Evolutionary conservation across 2,113 vertebrate species (phyloP).

Genomic region (Psammodynastes pulverulentus): DNA sequence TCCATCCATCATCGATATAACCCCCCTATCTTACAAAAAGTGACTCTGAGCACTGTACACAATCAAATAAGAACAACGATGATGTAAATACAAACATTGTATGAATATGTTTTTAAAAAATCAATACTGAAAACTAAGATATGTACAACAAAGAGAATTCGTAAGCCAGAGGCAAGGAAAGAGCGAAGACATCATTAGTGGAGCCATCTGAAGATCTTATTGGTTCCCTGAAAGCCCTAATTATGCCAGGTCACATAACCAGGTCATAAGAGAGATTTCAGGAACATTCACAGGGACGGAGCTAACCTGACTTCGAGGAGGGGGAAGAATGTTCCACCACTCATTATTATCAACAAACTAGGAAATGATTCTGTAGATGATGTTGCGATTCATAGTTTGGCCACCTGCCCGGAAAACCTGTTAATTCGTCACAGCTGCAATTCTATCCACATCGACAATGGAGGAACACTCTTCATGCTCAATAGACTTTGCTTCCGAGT

Average conservation of each 20-base stretch:
- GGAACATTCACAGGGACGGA: background rate
- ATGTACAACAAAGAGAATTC: background rate
- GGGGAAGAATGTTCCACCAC: background rate
- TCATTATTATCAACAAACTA: background rate
- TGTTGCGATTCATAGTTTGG: background rate
- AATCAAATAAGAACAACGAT: background rate
- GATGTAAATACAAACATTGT: background rate
- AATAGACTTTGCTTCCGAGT: background rate
- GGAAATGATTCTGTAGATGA: background rate
- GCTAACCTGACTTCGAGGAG: background rate
- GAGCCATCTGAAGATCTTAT: background rate
- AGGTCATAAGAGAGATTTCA: background rate
- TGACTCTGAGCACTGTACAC: background rate
- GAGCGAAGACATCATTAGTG: background rate
- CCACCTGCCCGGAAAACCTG: background rate
- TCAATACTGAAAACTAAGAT: background rate
- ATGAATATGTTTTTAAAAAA: background rate
- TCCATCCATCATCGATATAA: background rate
- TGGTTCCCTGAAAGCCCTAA: background rate
- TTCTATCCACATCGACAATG: background rate
- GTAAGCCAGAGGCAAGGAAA: background rate
- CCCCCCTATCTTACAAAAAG: background rate
- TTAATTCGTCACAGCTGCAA: background rate
- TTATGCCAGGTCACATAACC: background rate
- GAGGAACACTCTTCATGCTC: background rate